These are phyloP conservation scores for Sisyra terminalis DNA, from an alignment of 2,888 invertebrate genomes.

Conservation along the genomic window DNA sequence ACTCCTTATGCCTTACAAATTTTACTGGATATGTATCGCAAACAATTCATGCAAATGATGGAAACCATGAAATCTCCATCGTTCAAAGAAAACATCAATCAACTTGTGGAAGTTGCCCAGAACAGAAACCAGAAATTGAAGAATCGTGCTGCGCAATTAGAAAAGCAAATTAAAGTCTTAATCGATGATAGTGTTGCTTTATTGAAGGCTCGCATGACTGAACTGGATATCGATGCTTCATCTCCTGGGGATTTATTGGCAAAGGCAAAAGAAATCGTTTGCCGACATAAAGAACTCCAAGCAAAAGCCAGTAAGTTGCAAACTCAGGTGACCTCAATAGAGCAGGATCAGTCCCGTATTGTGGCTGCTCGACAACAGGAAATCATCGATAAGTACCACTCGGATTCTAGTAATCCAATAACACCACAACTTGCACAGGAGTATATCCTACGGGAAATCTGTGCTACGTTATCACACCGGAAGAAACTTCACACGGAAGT, in stretches of 20 bases:
- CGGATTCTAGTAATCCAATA: conserved; percentile 34
- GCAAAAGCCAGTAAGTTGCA: conserved; percentile 76
- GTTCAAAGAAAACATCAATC: conserved; percentile 52
- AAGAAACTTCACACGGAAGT: conserved; percentile 72
- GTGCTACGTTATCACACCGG: conserved; percentile 63
- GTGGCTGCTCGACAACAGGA: conserved; percentile 59
- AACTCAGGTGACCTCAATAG: conserved; percentile 56
- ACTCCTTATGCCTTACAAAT: conserved; percentile 79
- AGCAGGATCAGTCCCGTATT: conserved; percentile 58
- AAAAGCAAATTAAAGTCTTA: conserved; percentile 82
- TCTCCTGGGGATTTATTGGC: conserved; percentile 72
- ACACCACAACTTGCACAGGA: conserved; percentile 60
- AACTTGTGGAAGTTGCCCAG: conserved; percentile 70
- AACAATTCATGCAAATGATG: conserved; percentile 72
- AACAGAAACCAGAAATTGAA: conserved; percentile 68
- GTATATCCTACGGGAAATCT: conserved; percentile 72
- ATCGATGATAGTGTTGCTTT: conserved; percentile 84
- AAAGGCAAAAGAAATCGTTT: conserved; percentile 83
- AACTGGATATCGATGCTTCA: conserved; percentile 76
- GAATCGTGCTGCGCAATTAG: conserved; percentile 73
- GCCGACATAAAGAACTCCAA: conserved; percentile 82
- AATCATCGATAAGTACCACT: conserved; percentile 52
- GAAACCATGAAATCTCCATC: conserved; percentile 67
- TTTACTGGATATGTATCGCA: conserved; percentile 67
- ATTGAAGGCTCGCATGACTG: conserved; percentile 77